These are phyloP conservation scores for Calephelis perditalis DNA, from an alignment of 2,888 invertebrate species.

Conservation along the genomic window DNA sequence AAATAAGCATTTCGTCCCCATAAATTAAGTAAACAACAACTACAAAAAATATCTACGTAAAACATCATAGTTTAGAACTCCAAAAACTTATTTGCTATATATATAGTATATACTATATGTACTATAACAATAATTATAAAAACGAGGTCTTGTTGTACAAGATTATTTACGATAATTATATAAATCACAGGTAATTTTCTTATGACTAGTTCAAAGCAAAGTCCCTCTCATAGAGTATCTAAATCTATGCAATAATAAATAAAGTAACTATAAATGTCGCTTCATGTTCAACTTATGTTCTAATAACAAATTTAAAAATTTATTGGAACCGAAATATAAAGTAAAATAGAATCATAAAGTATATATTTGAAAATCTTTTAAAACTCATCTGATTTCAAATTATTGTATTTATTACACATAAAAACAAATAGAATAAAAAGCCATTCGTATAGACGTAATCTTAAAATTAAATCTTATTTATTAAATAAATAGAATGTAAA, in stretches of 20 bases:
- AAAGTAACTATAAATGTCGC: neutral
- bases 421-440: too few species aligned
- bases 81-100: conserved; percentile 31
- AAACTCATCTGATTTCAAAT: too few species aligned
- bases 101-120: conserved; percentile 17
- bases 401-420: too few species aligned
- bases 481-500: too few species aligned
- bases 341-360: too few species aligned
- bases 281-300: too few species aligned
- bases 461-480: too few species aligned
- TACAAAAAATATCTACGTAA: conserved; percentile 1
- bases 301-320: too few species aligned
- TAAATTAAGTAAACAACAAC: neutral
- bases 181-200: conserved; percentile 71
- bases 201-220: conserved; percentile 51
- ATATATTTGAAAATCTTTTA: too few species aligned
- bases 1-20: neutral
- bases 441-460: too few species aligned
- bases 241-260: conserved; percentile 24
- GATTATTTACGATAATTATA: conserved; percentile 52
- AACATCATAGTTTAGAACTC: conserved; percentile 21
- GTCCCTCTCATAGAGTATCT: conserved; percentile 34
- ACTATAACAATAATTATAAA: conserved; percentile 38
- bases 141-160: conserved; percentile 66
- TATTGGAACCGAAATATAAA: too few species aligned